Conservation (phyloP, 2,113 vertebrate species). For the Jacana jacana region DNA sequence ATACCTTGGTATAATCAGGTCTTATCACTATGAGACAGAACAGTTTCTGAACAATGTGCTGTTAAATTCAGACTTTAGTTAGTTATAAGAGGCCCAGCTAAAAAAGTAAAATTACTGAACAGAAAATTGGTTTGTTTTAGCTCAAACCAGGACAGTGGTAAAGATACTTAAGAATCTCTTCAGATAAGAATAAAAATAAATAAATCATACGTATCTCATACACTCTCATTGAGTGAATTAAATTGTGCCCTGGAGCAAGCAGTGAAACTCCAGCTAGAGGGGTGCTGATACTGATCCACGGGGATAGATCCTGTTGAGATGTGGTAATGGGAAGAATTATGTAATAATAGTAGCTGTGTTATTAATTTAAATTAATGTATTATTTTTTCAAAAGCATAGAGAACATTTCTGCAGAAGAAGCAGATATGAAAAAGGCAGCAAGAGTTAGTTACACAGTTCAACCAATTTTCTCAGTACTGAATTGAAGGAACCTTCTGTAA, state of each 20-base stretch:
- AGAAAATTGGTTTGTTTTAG: too few relatives aligned
- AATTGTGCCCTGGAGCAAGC: neutral
- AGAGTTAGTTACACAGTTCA: neutral
- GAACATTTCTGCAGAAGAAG: neutral
- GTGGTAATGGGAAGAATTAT: neutral
- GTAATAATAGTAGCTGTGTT: neutral
- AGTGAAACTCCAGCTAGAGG: neutral
- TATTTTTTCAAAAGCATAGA: neutral
- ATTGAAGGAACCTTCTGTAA: neutral
- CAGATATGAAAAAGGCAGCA: fast-evolving
- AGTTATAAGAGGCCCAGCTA: too few relatives aligned
- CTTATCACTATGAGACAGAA: too few relatives aligned
- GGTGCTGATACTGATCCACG: neutral
- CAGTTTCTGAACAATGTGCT: too few relatives aligned
- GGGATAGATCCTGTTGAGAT: neutral
- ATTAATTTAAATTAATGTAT: neutral
- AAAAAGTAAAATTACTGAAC: too few relatives aligned
- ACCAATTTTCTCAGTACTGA: neutral
- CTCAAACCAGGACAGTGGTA: too few relatives aligned
- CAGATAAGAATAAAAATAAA: neutral
- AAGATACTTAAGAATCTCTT: neutral
- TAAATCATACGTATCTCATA: neutral
- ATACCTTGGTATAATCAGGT: too few relatives aligned
- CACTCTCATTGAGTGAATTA: neutral
- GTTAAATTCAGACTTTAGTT: too few relatives aligned